Conservation (phyloP, 2,888 invertebrate species). For the Petrolisthes cinctipes region DNA sequence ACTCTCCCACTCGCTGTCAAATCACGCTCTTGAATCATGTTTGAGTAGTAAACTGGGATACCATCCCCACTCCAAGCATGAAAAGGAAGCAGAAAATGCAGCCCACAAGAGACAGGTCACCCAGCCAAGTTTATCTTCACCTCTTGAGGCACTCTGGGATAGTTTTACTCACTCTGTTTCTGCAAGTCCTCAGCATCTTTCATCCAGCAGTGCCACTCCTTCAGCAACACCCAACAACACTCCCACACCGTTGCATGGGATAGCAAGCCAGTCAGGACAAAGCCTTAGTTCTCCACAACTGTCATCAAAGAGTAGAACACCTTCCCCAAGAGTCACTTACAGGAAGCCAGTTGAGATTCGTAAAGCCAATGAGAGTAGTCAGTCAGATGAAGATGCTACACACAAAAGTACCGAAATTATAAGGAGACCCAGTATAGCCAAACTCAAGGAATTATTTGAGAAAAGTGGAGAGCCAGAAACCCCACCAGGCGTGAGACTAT, state of each 20-base stretch:
- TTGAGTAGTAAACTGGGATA: constrained; percentile 10
- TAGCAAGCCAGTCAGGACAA: not conserved
- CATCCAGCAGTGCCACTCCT: constrained; percentile 35
- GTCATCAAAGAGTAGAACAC: constrained; percentile 51
- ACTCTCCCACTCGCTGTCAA: constrained; percentile 28
- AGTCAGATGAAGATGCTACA: constrained; percentile 20
- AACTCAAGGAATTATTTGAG: constrained; percentile 63
- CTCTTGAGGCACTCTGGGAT: constrained; percentile 5
- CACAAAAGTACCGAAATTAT: constrained; percentile 51
- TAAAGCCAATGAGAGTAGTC: not conserved
- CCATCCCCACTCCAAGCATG: constrained; percentile 41
- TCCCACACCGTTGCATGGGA: constrained; percentile 40
- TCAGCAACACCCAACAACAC: constrained; percentile 42
- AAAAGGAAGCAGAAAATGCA: constrained; percentile 58
- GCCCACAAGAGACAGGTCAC: constrained; percentile 47
- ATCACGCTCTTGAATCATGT: constrained; percentile 5
- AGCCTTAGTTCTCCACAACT: constrained; percentile 22
- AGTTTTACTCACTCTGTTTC: constrained; percentile 2
- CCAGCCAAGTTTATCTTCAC: constrained; percentile 30
- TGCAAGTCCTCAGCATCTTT: constrained; percentile 36
- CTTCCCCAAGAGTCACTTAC: constrained; percentile 53
- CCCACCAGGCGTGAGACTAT: constrained; percentile 40
- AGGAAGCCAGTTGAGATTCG: constrained; percentile 39
- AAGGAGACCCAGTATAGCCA: constrained; percentile 60
- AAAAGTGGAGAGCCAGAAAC: constrained; percentile 28